phyloP scores from a whole-genome alignment of 2,888 invertebrate genomes.

The Yponomeuta sedellus region DNA sequence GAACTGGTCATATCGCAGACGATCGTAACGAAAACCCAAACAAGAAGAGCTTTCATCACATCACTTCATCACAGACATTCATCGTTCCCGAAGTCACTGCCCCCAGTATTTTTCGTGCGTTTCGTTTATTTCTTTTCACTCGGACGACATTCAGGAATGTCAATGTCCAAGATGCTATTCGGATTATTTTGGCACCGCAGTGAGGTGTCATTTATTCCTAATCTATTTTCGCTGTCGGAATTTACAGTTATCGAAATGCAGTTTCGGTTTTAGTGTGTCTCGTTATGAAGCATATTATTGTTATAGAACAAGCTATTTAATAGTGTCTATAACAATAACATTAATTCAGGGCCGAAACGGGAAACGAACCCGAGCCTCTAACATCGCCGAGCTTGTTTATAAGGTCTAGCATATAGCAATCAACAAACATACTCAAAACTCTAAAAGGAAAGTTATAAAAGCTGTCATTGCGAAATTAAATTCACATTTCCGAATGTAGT shows the following conservation, averaged over 20 bases:
- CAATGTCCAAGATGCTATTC: slow-evolving; percentile 64
- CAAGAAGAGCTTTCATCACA: neutral
- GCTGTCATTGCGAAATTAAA: neutral
- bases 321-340: too few species aligned
- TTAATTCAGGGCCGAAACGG: too few species aligned
- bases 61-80: too few species aligned
- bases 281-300: too few species aligned
- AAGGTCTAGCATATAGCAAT: too few species aligned
- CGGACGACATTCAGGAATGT: slow-evolving; percentile 38
- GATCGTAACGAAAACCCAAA: neutral
- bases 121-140: neutral
- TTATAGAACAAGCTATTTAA: too few species aligned
- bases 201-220: slow-evolving; percentile 60
- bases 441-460: neutral
- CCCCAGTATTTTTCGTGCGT: slow-evolving; percentile 1
- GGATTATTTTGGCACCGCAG: slow-evolving; percentile 67
- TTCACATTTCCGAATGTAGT: neutral
- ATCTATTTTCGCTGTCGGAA: slow-evolving; percentile 60
- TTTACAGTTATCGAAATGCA: slow-evolving; percentile 29
- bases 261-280: neutral
- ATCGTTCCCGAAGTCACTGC: slow-evolving; percentile 5
- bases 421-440: too few species aligned
- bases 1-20: neutral
- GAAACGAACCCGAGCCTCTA: too few species aligned
- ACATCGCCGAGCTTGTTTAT: too few species aligned